Evolutionary conservation across 2,113 vertebrate genomes (phyloP).

Genomic region (Opisthocomus hoazin): DNA sequence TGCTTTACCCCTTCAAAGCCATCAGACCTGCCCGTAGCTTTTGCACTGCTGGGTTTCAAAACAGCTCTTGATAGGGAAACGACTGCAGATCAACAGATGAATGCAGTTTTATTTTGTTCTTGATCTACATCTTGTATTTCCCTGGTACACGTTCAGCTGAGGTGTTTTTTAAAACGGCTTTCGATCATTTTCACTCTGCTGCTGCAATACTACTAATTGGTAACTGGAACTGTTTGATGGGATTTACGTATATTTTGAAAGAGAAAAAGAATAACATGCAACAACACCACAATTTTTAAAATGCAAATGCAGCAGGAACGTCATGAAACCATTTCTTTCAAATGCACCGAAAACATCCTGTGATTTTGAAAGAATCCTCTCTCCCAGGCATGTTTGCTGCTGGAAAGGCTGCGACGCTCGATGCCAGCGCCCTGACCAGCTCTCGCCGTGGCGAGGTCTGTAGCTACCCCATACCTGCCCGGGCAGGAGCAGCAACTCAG

Average conservation of each 20-base stretch:
- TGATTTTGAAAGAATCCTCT: background rate
- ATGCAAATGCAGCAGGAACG: background rate
- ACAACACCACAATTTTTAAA: background rate
- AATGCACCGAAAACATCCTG: background rate
- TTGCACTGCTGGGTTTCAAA: background rate
- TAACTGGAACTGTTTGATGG: background rate
- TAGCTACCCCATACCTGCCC: background rate
- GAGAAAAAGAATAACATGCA: background rate
- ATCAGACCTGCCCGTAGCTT: fast-evolving
- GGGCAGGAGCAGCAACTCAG: background rate
- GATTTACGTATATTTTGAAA: background rate
- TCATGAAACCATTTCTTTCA: background rate
- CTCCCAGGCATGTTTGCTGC: background rate
- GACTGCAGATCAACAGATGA: fast-evolving
- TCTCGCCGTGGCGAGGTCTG: fast-evolving
- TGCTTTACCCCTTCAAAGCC: background rate
- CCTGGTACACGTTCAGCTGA: background rate
- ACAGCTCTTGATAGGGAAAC: fast-evolving
- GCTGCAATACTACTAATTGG: background rate
- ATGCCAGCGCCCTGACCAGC: fast-evolving
- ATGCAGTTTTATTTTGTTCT: background rate
- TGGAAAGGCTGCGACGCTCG: background rate
- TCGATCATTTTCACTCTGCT: background rate
- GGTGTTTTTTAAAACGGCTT: background rate
- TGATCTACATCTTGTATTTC: background rate